Conservation (phyloP, 2,888 invertebrate species). For the Apotomis betuletana region DNA sequence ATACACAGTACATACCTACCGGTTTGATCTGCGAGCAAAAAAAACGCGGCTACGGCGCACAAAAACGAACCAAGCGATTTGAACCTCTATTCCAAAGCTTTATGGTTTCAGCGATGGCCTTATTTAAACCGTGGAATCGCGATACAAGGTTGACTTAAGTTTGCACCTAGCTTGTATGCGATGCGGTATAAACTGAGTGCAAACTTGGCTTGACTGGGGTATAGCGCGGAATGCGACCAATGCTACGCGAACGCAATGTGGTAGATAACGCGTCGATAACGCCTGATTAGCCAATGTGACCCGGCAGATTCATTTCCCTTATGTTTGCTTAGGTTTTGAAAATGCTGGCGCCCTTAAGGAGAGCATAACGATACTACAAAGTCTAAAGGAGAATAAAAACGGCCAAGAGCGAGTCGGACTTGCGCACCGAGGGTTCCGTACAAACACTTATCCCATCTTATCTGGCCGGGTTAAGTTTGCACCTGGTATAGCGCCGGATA, state of each 20-base stretch:
- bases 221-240: conserved; percentile 75
- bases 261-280: conserved; percentile 78
- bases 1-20: conserved; percentile 61
- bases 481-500: too few species aligned
- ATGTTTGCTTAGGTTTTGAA: not conserved
- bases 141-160: conserved; percentile 40
- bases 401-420: too few species aligned
- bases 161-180: not conserved
- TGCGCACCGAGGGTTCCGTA: too few species aligned
- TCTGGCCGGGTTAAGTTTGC: too few species aligned
- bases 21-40: conserved; percentile 79
- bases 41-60: conserved; percentile 72
- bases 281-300: conserved; percentile 79
- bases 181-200: not conserved
- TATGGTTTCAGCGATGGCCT: conserved; percentile 21
- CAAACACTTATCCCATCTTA: too few species aligned
- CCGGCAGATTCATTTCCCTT: conserved; percentile 53
- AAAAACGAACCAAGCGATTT: conserved; percentile 11
- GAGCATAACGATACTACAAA: too few species aligned
- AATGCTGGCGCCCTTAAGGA: too few species aligned
- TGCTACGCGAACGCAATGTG: conserved; percentile 60
- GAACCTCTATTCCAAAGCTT: conserved; percentile 8
- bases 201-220: conserved; percentile 42
- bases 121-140: conserved; percentile 64
- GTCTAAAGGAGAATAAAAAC: too few species aligned